A percentile compares a stretch with the other conserved stretches of the same genome.
Evolutionary conservation across 1,140 invertebrate species (phyloP).

Genomic region (Drosophila pandora): DNA sequence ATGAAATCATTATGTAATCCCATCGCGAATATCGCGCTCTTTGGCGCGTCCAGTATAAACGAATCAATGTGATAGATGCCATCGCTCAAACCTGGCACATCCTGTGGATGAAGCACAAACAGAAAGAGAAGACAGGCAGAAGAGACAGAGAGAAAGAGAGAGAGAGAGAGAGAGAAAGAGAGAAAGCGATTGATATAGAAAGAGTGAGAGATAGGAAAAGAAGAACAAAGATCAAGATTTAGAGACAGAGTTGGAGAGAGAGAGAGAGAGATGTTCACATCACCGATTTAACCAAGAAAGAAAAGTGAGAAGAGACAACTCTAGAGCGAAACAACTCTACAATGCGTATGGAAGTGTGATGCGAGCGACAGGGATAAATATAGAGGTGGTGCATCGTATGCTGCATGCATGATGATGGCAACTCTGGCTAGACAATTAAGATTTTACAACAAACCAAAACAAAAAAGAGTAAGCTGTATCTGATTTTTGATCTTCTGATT

Average conservation of each 20-base stretch:
- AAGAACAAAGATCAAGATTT: constrained; percentile 20
- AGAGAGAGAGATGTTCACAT: constrained; percentile 25
- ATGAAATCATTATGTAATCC: constrained; percentile 78
- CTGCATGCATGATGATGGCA: constrained; percentile 49
- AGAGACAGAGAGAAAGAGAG: constrained; percentile 48
- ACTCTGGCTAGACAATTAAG: constrained; percentile 27
- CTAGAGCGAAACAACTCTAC: constrained; percentile 48
- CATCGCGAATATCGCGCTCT: constrained; percentile 79
- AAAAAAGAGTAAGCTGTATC: background rate
- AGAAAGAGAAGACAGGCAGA: constrained; percentile 57
- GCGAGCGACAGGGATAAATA: constrained; percentile 13
- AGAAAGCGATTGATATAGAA: constrained; percentile 43
- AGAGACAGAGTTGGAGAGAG: constrained; percentile 29
- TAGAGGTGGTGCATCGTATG: constrained; percentile 34
- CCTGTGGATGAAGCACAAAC: constrained; percentile 77
- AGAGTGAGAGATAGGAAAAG: constrained; percentile 23
- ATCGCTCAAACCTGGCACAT: constrained; percentile 69
- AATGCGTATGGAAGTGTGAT: constrained; percentile 5
- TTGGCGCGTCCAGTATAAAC: constrained; percentile 78
- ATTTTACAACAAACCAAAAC: constrained; percentile 1
- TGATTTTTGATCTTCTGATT: too few species aligned
- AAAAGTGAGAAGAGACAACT: constrained; percentile 22
- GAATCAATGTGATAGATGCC: constrained; percentile 83
- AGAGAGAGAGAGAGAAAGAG: constrained; percentile 39
- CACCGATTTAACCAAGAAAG: constrained; percentile 36